Percentiles rank a stretch among this genome's conserved stretches.
Evolutionary conservation across 2,113 vertebrate genomes (phyloP).

Genomic region (Phyllostomus discolor): DNA sequence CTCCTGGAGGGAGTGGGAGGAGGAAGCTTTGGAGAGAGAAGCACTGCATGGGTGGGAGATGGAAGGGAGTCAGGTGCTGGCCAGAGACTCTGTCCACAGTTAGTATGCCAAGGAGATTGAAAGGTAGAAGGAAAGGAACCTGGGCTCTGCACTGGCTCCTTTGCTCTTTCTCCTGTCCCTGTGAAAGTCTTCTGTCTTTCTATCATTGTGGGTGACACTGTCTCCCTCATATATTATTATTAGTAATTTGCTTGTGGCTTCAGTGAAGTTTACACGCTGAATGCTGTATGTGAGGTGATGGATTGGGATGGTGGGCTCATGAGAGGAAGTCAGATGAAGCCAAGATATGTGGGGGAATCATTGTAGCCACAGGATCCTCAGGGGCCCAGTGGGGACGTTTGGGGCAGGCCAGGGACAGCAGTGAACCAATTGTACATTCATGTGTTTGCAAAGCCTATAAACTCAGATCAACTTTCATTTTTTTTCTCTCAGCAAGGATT

Average conservation of each 20-base stretch:
- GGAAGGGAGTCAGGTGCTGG: not conserved
- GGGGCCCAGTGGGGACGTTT: too few relatives aligned
- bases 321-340: not conserved
- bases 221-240: not conserved
- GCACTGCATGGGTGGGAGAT: not conserved
- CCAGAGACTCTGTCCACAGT: not conserved
- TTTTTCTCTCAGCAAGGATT: not conserved
- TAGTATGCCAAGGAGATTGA: not conserved
- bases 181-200: not conserved
- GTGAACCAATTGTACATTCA: not conserved
- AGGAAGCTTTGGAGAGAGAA: not conserved
- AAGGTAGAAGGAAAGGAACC: not conserved
- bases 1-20: not conserved
- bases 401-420: not conserved
- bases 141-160: not conserved
- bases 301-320: too few relatives aligned
- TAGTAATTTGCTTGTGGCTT: not conserved
- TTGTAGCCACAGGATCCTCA: fast-evolving
- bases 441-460: not conserved
- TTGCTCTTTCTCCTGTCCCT: not conserved
- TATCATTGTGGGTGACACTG: fast-evolving
- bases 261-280: too few relatives aligned
- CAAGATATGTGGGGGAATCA: not conserved
- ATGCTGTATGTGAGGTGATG: not conserved
- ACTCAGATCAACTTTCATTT: not conserved